Evolutionary conservation across 2,797 vertebrate species (phyloP), one percentile per base, ranked within the genome.

Genomic region (Pipistrellus pygmaeus): DNA sequence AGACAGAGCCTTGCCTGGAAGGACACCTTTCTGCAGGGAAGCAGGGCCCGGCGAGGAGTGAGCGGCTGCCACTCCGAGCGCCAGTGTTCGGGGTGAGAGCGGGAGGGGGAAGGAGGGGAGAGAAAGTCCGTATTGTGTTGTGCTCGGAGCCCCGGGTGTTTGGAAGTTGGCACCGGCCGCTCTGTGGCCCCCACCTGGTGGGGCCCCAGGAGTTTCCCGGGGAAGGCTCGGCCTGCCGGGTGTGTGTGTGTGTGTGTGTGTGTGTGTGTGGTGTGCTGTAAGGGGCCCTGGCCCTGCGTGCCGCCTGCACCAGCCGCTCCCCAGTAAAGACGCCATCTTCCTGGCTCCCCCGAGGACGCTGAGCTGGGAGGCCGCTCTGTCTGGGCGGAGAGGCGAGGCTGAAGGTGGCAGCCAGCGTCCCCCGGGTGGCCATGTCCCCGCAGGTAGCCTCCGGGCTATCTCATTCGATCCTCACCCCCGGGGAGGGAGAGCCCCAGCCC

Each of bases 341-440:
- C 41, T 11, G 18, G 73, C 76, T 12, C 12, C 18, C 18, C 10
- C 0, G 15, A 44, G 64, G 17, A 82, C 8, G 27, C 73, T 62
- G 71, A 62, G 55, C 18, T 0, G 25, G 18, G 64, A 32, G 44
- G 82, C 35, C 18, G 18, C 4, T 32, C 62, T n/a, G 30, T 2
- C 32, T 3, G 20, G 0, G 55, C 2, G 4, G n/a, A 51, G 44
- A 41, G 25, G 57, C 1, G 7, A 57, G 9, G 38, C 6, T 18
- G 64, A 30, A 25, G 25, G 23, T 38, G 30, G 30, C 55, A 60
- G 57, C 38, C 66, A 27, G 4, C 23, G 21, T 21, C 46, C 20
- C 6, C 3, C 1, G 15, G 5, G n/a, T 53, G 0, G n/a, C 32
- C 5, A 2, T 44, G 8, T 44, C 0, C 11, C n/a, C 21, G 2